A percentile compares a stretch with the other conserved stretches of the same genome.
Evolutionary conservation across 2,888 invertebrate genomes (phyloP).

Genomic region (Ephialtes manifestator): DNA sequence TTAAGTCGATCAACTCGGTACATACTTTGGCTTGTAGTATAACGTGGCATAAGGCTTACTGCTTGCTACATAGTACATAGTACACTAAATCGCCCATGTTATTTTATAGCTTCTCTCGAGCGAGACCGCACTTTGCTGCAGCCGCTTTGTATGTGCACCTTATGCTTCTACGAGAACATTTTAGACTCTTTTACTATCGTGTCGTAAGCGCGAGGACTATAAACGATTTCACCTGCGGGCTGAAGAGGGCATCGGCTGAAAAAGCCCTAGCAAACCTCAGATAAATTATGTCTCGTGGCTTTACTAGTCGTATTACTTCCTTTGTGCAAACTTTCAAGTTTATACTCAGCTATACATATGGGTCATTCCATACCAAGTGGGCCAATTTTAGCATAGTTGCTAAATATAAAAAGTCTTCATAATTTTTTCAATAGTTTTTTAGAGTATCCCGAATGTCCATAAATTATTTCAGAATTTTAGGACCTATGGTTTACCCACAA

Average conservation of each 20-base stretch:
- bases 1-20: neutral
- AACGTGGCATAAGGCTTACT: neutral
- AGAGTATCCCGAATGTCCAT: no score
- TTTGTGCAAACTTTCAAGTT: neutral
- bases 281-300: neutral
- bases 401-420: no score
- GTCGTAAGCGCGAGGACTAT: conserved; percentile 49
- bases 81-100: conserved; percentile 63
- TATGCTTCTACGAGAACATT: conserved; percentile 44
- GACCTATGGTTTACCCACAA: no score
- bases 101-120: conserved; percentile 62
- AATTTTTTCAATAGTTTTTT: no score
- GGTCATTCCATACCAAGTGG: no score
- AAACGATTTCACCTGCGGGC: conserved; percentile 64
- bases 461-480: no score
- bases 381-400: no score
- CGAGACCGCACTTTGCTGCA: conserved; percentile 61
- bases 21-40: conserved; percentile 13
- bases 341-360: neutral
- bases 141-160: conserved; percentile 55
- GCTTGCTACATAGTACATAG: conserved; percentile 40
- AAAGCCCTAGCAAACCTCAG: neutral
- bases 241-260: conserved; percentile 20
- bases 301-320: neutral
- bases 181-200: conserved; percentile 54